These are phyloP conservation scores for Drosophila formosana DNA, from an alignment of 2,888 invertebrate species.

Conservation along the genomic window DNA sequence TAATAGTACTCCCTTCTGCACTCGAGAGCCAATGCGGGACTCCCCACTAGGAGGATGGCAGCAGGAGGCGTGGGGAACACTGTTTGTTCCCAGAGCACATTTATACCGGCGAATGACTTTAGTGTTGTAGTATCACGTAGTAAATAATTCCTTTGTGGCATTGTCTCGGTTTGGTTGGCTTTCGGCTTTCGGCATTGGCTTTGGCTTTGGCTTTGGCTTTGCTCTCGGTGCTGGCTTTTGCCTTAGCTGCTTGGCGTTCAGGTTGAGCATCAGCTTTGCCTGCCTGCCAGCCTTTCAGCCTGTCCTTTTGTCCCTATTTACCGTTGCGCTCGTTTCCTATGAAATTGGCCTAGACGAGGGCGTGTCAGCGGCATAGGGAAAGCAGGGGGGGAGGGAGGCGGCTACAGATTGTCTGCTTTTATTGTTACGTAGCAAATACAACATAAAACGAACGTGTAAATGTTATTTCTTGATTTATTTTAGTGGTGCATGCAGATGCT, in stretches of 20 bases:
- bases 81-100: slow-evolving; percentile 54
- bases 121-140: slow-evolving; percentile 79
- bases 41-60: background rate
- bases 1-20: slow-evolving; percentile 74
- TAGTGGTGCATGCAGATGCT: slow-evolving; percentile 78
- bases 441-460: slow-evolving; percentile 79
- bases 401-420: slow-evolving; percentile 55
- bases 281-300: slow-evolving; percentile 1
- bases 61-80: background rate
- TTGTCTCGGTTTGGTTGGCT: slow-evolving; percentile 73
- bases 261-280: slow-evolving; percentile 1
- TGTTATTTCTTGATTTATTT: slow-evolving; percentile 81
- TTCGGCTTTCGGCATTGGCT: slow-evolving; percentile 43
- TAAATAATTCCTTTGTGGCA: slow-evolving; percentile 80
- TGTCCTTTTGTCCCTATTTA: slow-evolving; percentile 54
- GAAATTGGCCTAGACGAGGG: slow-evolving; percentile 59
- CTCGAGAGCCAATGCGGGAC: slow-evolving; percentile 51
- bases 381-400: background rate
- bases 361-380: slow-evolving; percentile 9
- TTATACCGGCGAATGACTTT: slow-evolving; percentile 74
- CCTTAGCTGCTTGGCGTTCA: slow-evolving; percentile 4
- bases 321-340: slow-evolving; percentile 38
- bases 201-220: slow-evolving; percentile 34
- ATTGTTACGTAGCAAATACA: slow-evolving; percentile 79
- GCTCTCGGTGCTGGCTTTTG: slow-evolving; percentile 8